These are phyloP conservation scores for Cliona cf. orientalis DNA, from an alignment of 37 sponge, comb jelly and placozoan species.

Conservation along the genomic window DNA sequence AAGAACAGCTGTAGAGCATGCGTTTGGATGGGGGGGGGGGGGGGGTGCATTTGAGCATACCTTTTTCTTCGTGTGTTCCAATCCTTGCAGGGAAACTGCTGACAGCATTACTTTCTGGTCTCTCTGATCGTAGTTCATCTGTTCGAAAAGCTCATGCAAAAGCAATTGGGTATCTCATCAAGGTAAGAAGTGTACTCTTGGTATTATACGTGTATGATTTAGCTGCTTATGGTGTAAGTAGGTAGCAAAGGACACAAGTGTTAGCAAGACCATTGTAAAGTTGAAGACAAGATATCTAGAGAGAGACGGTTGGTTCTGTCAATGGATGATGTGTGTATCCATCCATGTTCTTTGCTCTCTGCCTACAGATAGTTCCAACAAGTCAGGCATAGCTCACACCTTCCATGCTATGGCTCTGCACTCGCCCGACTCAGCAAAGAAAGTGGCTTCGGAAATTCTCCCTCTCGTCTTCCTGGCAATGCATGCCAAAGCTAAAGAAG, in stretches of 20 bases:
- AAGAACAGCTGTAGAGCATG: not conserved
- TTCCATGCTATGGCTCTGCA: conserved; percentile 46
- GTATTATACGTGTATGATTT: not conserved
- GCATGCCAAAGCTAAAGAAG: conserved; percentile 53
- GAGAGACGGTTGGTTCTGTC: conserved; percentile 49
- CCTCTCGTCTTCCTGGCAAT: conserved; percentile 87
- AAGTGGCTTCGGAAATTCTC: conserved; percentile 24
- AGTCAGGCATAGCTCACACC: conserved; percentile 43
- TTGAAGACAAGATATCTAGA: conserved; percentile 66
- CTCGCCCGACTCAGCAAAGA: conserved; percentile 46
- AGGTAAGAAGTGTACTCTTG: conserved; percentile 32
- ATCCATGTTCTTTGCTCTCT: not conserved
- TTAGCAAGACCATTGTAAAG: conserved; percentile 65
- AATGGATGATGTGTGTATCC: not conserved
- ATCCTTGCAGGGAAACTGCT: conserved; percentile 67
- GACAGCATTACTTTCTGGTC: conserved; percentile 58
- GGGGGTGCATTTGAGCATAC: not conserved
- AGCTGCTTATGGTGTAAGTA: no score
- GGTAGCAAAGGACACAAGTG: conserved; percentile 63
- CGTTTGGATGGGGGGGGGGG: not conserved
- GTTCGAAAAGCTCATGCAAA: conserved; percentile 70
- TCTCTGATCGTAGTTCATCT: conserved; percentile 59
- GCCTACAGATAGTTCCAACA: conserved; percentile 11
- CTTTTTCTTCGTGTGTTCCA: not conserved
- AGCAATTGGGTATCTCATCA: conserved; percentile 71